These are phyloP conservation scores for Otolemur crassicaudatus DNA, from an alignment of 2,797 vertebrate species.

Conservation along the genomic window DNA sequence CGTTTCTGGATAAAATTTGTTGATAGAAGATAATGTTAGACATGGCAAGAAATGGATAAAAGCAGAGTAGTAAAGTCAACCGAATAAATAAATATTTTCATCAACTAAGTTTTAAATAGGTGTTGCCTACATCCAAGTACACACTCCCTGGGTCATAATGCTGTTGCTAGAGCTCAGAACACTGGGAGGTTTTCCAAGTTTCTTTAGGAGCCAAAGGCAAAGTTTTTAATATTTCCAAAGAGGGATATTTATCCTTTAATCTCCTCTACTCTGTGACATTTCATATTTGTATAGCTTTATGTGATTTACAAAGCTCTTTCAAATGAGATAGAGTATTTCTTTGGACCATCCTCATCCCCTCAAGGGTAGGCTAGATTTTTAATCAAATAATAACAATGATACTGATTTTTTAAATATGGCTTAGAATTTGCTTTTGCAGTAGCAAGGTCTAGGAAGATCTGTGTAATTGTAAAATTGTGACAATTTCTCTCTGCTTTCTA, in stretches of 20 bases:
- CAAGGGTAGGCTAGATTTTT: background rate
- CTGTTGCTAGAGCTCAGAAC: background rate
- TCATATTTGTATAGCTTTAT: slow-evolving; percentile 10
- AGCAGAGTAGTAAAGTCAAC: background rate
- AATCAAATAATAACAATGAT: slow-evolving; percentile 17
- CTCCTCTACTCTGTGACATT: background rate
- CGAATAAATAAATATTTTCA: background rate
- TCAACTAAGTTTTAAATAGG: background rate
- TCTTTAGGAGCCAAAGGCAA: slow-evolving; percentile 27
- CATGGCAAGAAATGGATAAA: background rate
- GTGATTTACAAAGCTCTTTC: slow-evolving; percentile 45
- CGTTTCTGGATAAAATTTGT: slow-evolving; percentile 11
- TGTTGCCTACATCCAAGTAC: background rate
- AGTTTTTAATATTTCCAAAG: slow-evolving; percentile 35
- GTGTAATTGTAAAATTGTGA: background rate
- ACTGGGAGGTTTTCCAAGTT: slow-evolving; percentile 15
- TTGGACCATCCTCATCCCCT: background rate
- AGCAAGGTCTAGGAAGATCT: background rate
- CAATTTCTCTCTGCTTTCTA: background rate
- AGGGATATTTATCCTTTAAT: background rate
- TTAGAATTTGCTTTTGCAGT: slow-evolving; percentile 14
- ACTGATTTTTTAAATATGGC: background rate
- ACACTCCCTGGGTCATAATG: background rate
- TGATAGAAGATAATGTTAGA: background rate
- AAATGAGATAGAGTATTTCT: background rate